Base-by-base conservation (phyloP, 1,140 invertebrate genomes). In the Sweltsa coloradensis region DNA sequence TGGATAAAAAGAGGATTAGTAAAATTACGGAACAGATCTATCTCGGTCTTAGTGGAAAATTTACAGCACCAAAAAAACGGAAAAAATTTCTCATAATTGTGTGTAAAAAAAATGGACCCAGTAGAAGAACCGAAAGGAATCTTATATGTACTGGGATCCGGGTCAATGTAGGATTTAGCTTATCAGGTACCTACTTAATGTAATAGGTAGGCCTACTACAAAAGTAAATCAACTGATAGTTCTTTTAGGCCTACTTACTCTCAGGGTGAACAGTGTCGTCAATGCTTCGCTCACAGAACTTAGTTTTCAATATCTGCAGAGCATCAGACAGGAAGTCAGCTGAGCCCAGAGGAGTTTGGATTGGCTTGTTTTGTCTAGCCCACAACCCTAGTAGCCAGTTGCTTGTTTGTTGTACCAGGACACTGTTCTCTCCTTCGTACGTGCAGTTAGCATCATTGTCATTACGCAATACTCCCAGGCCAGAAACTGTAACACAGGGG, bases 351-450 rank as follows among this genome's bases (percentile, higher is more conserved):
- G 82, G 83, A 7, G 76, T 74, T 1, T 67, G 60, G 6, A 67
- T 64, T 1, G 56, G 53, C 3, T 67, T 68, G 14, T 14, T 43
- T 5, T 68, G 50, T 16, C 68, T 61, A 7, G 58, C 51, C 66
- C 75, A 79, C 31, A 79, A 57, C 13, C 63, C 58, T 2, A 87
- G 56, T 13, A 87, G 65, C 76, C 79, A 84, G 64, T 90, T 90
- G 56, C 81, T 85, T 3, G 83, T 80, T 66, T 93, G 89, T 59
- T 91, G 87, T 21, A 89, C 70, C 1, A 93, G 64, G 1, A 91
- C 81, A 62, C 89, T 89, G 65, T 92, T 92, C 58, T 91, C 89
- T 18, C 88, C 89, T 66, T 93, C 88, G 60, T 89, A 92, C 0
- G 88, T 91, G 57, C 81, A 84, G 53, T 86, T 88, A 5, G 86